Base-by-base conservation (phyloP, 2,888 invertebrate species). In the Lochmaea capreae region DNA sequence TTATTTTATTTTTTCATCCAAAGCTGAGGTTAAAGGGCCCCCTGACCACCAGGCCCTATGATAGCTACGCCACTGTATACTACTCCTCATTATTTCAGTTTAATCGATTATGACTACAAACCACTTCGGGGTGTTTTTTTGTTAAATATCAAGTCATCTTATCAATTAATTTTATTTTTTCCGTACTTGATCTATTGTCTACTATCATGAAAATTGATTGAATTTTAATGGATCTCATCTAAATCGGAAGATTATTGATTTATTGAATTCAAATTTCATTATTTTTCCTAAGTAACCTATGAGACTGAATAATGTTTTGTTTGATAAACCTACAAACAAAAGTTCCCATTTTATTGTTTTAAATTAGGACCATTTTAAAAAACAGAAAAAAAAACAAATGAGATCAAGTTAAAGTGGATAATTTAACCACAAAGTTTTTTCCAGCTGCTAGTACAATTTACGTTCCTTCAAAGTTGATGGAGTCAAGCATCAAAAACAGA, bases 101-200 rank as follows among this genome's bases (percentile, higher is more conserved):
- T 14, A 59, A 59, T n/a, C 59, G 12, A 59, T 59, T 1, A 59
- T 63, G 67, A 72, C 67, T 58, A 72, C 57, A 72, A 54, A 67
- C 62, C 52, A 67, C 46, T 49, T 68, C 46, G 57, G 61, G 63
- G 22, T 65, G 57, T 57, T 63, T 52, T 72, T 61, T 54, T 54
- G 18, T 18, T 52, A 52, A 72, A 67, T 69, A 75, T 46, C 68
- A 58, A 76, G 76, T 77, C 78, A 78, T 73, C 67, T 74, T 78
- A 71, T 71, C 76, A 74, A 75, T 76, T 75, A 75, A 72, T 59
- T 59, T 59, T 10, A 26, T 26, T 76, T 74, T 76, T 71, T 71
- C n/a, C 66, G 3, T 16, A 22, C 14, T 42, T 33, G 65, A 59
- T 63, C 68, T 57, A 72, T 54, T 61, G 65, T 49, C 57, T 65